Evolutionary conservation across 2,113 vertebrate species (phyloP), one percentile per base, ranked within the genome.

Genomic region (Corythaixoides concolor): DNA sequence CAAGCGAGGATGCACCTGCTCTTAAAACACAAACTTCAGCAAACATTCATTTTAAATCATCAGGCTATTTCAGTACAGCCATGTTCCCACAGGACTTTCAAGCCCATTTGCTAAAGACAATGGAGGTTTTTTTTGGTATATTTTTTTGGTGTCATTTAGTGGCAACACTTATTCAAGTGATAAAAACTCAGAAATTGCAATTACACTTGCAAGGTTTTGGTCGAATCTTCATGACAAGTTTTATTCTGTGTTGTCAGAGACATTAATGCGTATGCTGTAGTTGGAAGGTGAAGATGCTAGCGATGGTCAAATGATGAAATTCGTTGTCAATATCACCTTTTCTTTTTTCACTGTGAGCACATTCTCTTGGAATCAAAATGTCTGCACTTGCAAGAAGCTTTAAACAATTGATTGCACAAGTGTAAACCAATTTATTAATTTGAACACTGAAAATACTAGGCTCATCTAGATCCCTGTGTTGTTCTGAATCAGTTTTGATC

Each of bases 1-100:
- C 22, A 85, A 93, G 35, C 75, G 84, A 94, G 92, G 90, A 96
- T 94, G 68, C 94, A 95, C 93, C 89, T 97, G 88, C 33, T 88
- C 35, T 75, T 75, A 72, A 72, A 94, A 77, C 32, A 35, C 43
- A 64, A 39, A 86, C 69, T 89, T 49, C 35, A 75, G 68, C 64
- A 78, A 95, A 70, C 52, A 43, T 30, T 88, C 3, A 9, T 80
- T 94, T 87, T 37, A 35, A 72, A 62, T 85, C 18, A 19, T 78
- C 60, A 66, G 37, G 14, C 28, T 93, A 21, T 94, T 94, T 92
- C 52, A 68, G 64, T 60, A 81, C 35, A 60, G 53, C 55, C 1
- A 0, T 28, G 43, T 53, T 95, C 72, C 69, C 73, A 52, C 39
- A 89, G 73, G 56, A 21, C 56, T 47, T 76, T 50, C 2, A 11